Evolutionary conservation across 2,888 invertebrate genomes (phyloP), one percentile per base, ranked within the genome.

Genomic region (Lasius fuliginosus): DNA sequence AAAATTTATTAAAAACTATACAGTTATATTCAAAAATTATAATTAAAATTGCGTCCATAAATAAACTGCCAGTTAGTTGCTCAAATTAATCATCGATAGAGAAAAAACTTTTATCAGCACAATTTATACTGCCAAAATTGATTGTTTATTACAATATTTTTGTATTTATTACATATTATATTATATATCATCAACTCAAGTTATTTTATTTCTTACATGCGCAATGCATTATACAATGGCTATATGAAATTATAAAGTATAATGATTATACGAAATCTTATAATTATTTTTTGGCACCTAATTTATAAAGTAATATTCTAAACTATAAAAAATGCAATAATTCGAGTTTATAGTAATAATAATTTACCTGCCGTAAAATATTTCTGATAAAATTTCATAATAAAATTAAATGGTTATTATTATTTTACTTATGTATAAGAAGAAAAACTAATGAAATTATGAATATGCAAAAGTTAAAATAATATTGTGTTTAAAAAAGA

Each of bases 21-120:
- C 33, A 30, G 3, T 67, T 40, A 36, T 27, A 36, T 3, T 8
- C 1, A 53, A 68, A 42, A 40, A 11, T 77, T 15, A 58, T 42
- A 56, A 40, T 58, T 30, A 3, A 68, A 56, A 58, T 68, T n/a
- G 15, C 56, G 42, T 68, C n/a, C 23, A 58, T 23, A 58, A 68
- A 42, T 42, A 40, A 42, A 56, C 12, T 42, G 15, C 3, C 15
- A 53, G 53, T 1, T 6, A 3, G 4, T 15, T 18, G 30, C 12
- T 23, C 3, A 4, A 62, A 64, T 75, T n/a, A 33, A 49, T 58
- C 3, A 36, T 3, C 36, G 4, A 49, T 36, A 76, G 23, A 49
- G 1, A 12, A 18, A 40, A 65, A 53, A 27, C 27, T 36, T 23
- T 53, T 53, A 53, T 8, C 49, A 42, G 33, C 42, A 60, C 15